Conservation (phyloP, 2,113 vertebrate species). For the Alethe castanea region DNA sequence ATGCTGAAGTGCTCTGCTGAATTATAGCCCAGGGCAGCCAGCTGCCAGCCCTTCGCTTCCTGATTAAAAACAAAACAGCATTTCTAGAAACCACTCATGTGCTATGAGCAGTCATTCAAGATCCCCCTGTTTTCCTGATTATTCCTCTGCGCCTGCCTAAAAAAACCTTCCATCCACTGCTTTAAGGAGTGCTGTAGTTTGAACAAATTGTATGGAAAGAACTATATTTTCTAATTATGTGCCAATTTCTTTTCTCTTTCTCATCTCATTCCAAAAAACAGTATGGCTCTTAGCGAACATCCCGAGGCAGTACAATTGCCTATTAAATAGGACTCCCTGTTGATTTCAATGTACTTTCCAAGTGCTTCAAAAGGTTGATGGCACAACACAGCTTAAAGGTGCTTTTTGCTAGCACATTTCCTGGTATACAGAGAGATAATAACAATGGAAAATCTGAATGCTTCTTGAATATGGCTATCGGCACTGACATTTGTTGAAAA, state of each 20-base stretch:
- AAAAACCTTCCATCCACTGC: background rate
- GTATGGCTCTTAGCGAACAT: background rate
- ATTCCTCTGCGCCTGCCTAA: background rate
- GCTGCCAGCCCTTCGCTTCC: constrained; percentile 22
- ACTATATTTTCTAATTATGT: background rate
- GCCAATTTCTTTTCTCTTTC: no score
- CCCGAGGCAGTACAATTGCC: background rate
- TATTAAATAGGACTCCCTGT: constrained; percentile 7
- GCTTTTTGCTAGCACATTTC: background rate
- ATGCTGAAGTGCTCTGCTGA: constrained; percentile 14
- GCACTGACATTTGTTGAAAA: background rate
- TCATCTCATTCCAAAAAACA: no score
- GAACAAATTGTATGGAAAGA: background rate
- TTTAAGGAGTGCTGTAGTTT: background rate
- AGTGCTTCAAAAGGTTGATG: background rate
- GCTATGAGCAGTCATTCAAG: background rate
- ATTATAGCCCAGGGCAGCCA: background rate
- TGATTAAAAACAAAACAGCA: background rate
- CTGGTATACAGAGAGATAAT: background rate
- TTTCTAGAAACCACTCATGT: background rate
- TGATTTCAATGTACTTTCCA: background rate
- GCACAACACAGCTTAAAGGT: background rate
- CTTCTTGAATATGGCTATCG: background rate
- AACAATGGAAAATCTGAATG: background rate
- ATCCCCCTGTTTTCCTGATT: background rate